Evolutionary conservation across 2,888 invertebrate genomes (phyloP), one percentile per base, ranked within the genome.

Genomic region (Auanema freiburgensis): DNA sequence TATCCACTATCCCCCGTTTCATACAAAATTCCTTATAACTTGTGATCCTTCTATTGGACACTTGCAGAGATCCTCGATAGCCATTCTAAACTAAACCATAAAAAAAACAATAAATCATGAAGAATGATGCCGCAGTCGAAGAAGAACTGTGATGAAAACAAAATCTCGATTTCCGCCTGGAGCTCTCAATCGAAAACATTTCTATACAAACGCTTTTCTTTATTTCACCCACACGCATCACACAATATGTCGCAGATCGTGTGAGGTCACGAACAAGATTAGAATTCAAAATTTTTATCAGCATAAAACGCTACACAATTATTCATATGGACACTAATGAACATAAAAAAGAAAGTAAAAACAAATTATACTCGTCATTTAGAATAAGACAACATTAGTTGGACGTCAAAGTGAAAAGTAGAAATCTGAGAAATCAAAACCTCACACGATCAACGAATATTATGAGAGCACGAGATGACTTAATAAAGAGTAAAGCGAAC

Each of bases 21-120:
- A 53, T 53, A 16, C 53, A 53, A 33, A 53, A 53, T 2, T 53
- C 53, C 53, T 24, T 53, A 33, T 53, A 53, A 25, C 53, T 53
- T 24, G 53, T 53, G 53, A 53, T 33, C 33, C 53, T 23, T n/a
- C 53, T 25, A 33, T 14, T 16, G 23, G 12, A 16, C 24, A 33
- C 25, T 33, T 24, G 33, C 2, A 16, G 21, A 16, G 25, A 14
- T 53, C 33, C 11, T 18, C 53, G 53, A 25, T 23, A 53, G 33
- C 23, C 53, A 25, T 53, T 33, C 53, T 53, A 33, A 53, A 33
- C 33, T 33, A 33, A 53, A 53, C 53, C 50, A 21, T 21, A 23
- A 50, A 50, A 18, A n/a, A 18, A 21, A 51, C 52, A 51, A 21
- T 5, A 16, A 51, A 18, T 53, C 4, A 23, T 51, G 53, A 24